Evolutionary conservation across 2,113 vertebrate genomes (phyloP).

Genomic region (Tyrannus savana): DNA sequence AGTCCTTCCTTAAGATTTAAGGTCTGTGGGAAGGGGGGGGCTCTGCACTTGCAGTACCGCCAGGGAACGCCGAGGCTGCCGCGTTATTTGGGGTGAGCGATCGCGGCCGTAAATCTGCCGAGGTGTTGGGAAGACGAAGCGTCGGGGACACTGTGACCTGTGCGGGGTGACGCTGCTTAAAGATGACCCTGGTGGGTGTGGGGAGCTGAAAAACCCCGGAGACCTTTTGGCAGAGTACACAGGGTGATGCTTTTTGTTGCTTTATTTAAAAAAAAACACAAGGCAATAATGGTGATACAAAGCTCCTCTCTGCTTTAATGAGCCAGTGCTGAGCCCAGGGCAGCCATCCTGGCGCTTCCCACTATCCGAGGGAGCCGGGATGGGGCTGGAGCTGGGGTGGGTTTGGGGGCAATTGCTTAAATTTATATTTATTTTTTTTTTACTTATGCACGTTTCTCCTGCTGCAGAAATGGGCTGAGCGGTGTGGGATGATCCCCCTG

Average conservation of each 20-base stretch:
- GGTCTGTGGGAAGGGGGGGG: accelerated
- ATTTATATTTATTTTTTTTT: too few relatives aligned
- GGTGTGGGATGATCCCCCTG: neutral
- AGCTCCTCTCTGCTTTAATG: neutral
- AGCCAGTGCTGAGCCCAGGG: neutral
- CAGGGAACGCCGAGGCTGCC: neutral
- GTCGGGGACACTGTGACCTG: accelerated
- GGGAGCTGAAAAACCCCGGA: accelerated
- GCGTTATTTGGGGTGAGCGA: neutral
- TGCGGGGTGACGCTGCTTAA: accelerated
- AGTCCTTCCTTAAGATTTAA: neutral
- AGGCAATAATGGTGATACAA: neutral
- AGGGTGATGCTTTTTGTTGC: neutral
- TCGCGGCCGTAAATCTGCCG: accelerated
- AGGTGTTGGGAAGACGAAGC: accelerated
- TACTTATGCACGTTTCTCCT: neutral
- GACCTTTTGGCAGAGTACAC: accelerated
- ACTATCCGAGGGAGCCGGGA: accelerated
- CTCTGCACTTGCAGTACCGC: accelerated
- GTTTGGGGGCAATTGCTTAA: neutral
- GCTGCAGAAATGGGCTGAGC: neutral
- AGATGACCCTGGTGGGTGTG: accelerated
- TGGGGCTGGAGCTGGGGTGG: neutral
- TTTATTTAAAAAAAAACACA: neutral
- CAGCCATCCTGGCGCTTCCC: accelerated